Evolutionary conservation across 2,797 vertebrate species (phyloP).

Genomic region (Sylvilagus floridanus): DNA sequence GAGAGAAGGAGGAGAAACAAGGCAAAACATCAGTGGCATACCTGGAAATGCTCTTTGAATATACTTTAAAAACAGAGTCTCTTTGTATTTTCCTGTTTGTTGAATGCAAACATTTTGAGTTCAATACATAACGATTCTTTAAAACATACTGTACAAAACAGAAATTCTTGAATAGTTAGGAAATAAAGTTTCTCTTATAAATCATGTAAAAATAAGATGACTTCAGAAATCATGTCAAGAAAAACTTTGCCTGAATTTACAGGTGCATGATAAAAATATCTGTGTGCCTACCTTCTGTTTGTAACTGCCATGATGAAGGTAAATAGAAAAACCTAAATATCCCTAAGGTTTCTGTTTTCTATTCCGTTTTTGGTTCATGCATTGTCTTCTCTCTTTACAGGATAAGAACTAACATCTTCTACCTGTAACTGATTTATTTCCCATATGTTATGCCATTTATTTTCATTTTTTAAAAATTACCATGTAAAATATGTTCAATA

Average conservation of each 20-base stretch:
- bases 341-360: background rate
- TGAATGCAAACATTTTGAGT: background rate
- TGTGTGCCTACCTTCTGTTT: conserved; percentile 25
- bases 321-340: background rate
- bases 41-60: background rate
- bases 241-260: conserved; percentile 45
- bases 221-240: conserved; percentile 27
- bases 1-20: background rate
- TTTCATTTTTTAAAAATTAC: background rate
- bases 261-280: conserved; percentile 57
- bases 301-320: background rate
- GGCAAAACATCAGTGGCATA: background rate
- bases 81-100: background rate
- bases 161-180: background rate
- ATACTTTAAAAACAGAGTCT: background rate
- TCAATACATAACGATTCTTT: background rate
- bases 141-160: background rate
- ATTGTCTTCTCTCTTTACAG: background rate
- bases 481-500: conserved; percentile 7
- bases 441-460: background rate
- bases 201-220: conserved; percentile 44
- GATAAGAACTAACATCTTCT: background rate
- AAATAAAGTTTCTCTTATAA: conserved; percentile 27
- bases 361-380: background rate
- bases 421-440: conserved; percentile 21